These are phyloP conservation scores for Morelia viridis DNA, from an alignment of 2,797 vertebrate species.

Conservation along the genomic window DNA sequence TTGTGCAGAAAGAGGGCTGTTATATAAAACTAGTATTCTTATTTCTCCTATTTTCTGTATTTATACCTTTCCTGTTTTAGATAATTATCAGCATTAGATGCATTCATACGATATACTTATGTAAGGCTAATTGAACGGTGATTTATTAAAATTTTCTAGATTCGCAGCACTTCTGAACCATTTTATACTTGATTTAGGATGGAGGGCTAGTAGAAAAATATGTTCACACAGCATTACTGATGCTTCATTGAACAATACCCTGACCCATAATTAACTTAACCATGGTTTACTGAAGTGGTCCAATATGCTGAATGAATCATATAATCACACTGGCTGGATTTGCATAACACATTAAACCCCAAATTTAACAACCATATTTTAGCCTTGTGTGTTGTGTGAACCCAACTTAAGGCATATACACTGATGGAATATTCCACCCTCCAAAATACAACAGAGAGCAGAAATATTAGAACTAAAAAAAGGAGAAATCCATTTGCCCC, in stretches of 20 bases:
- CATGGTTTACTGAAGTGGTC: background rate
- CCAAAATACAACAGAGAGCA: background rate
- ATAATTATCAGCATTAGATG: background rate
- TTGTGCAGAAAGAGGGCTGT: background rate
- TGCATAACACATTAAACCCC: background rate
- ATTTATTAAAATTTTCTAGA: background rate
- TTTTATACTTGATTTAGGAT: background rate
- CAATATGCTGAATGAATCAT: background rate
- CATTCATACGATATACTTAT: background rate
- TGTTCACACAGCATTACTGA: background rate
- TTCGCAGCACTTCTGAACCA: too few relatives aligned
- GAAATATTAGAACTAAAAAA: too few relatives aligned
- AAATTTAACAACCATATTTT: background rate
- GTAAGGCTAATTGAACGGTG: background rate
- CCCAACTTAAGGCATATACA: background rate
- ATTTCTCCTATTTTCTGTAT: background rate
- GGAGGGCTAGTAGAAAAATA: background rate
- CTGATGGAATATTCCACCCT: background rate
- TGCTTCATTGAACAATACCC: background rate
- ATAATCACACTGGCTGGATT: background rate
- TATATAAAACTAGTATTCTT: background rate
- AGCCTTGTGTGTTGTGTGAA: background rate
- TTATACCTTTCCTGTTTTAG: background rate
- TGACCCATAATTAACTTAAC: background rate
- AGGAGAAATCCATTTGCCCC: background rate